A percentile compares a stretch with the other conserved stretches of the same genome.
phyloP scores from a whole-genome alignment of 2,113 vertebrate species.

The Pavo muticus region DNA sequence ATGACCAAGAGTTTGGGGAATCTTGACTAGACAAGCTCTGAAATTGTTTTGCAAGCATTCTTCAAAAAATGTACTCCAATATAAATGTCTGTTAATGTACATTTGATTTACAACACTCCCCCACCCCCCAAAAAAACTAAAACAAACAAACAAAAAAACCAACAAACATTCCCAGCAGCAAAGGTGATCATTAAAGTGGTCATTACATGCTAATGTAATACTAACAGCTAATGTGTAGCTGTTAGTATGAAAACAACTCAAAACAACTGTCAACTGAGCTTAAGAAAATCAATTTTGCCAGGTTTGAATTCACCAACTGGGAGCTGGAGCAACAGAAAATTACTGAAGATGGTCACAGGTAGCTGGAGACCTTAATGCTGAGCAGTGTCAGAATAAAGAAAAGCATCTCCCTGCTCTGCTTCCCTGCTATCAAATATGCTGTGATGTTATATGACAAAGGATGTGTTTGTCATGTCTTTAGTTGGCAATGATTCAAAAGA shows the following conservation, averaged over 20 bases:
- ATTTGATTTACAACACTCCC: neutral
- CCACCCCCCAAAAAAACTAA: no score
- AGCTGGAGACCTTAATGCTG: neutral
- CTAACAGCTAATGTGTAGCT: neutral
- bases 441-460: neutral
- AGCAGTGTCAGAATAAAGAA: neutral
- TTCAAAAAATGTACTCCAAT: neutral
- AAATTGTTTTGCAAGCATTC: neutral
- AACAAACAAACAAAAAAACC: no score
- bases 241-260: neutral
- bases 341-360: neutral
- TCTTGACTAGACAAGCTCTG: neutral
- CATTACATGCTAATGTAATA: neutral
- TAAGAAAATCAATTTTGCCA: neutral
- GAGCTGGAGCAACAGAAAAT: neutral
- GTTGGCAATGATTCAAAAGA: neutral
- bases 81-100: fast-evolving
- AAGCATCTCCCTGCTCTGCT: neutral
- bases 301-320: neutral
- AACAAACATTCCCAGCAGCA: neutral
- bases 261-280: neutral
- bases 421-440: neutral
- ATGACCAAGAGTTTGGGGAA: neutral
- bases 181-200: neutral
- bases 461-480: neutral